phyloP scores from a whole-genome alignment of 2,113 vertebrate genomes.

The Seriola aureovittata region DNA sequence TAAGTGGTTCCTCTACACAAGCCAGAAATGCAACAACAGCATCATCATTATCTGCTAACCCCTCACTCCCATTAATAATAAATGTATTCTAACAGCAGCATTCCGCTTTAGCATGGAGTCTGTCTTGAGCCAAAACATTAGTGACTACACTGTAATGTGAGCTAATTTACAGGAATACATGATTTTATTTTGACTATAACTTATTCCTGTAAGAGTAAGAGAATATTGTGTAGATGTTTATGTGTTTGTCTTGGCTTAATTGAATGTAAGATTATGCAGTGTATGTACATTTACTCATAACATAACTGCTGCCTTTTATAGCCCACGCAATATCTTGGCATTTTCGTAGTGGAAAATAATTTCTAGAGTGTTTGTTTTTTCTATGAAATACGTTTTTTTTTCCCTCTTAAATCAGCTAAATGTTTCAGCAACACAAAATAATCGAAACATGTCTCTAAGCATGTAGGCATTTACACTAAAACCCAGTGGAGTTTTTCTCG shows the following conservation, averaged over 20 bases:
- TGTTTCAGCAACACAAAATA: conserved; percentile 51
- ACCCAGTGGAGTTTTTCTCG: conserved; percentile 46
- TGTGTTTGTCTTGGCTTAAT: conserved; percentile 12
- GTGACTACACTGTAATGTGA: conserved; percentile 63
- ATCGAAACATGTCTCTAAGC: conserved; percentile 63
- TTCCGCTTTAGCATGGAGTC: conserved; percentile 63
- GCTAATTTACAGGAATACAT: conserved; percentile 52
- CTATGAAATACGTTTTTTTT: conserved; percentile 1
- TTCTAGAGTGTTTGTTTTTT: conserved; percentile 18
- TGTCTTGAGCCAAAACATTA: conserved; percentile 60
- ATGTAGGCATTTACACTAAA: conserved; percentile 73
- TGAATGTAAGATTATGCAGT: conserved; percentile 14
- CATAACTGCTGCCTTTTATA: not conserved
- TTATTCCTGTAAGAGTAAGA: not conserved
- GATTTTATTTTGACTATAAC: not conserved
- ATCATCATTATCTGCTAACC: conserved; percentile 64
- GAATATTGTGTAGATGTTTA: conserved; percentile 44
- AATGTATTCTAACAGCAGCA: conserved; percentile 74
- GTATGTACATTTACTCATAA: not conserved
- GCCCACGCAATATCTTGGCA: not conserved
- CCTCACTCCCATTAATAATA: conserved; percentile 77
- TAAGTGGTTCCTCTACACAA: conserved; percentile 57
- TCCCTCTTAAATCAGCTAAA: conserved; percentile 30
- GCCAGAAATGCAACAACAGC: conserved; percentile 44
- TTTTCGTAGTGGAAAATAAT: conserved; percentile 7